Evolutionary conservation across 2,113 vertebrate genomes (phyloP).

Genomic region (Thryonomys swinderianus): DNA sequence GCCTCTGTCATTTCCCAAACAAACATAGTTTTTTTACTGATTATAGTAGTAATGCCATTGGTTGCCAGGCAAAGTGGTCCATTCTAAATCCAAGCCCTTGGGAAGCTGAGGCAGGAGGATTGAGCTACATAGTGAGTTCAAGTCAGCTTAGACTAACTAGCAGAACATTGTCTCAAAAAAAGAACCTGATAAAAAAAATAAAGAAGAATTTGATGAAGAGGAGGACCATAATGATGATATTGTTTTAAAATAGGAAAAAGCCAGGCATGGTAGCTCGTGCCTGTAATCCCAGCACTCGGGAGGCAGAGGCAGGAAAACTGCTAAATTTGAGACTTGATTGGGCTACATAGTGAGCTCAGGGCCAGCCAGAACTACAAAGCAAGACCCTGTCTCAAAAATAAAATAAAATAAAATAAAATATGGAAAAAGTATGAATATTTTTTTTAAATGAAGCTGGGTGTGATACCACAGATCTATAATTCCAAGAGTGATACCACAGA

Average conservation of each 20-base stretch:
- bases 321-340: too few species aligned
- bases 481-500: too few species aligned
- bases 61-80: neutral
- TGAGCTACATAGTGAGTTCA: neutral
- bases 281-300: too few species aligned
- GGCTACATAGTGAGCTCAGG: too few species aligned
- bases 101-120: neutral
- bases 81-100: neutral
- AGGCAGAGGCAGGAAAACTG: too few species aligned
- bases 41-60: neutral
- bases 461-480: neutral
- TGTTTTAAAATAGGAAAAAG: neutral
- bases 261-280: too few species aligned
- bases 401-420: too few species aligned
- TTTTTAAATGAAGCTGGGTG: neutral
- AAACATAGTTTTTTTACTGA: neutral
- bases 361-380: too few species aligned
- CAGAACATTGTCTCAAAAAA: neutral
- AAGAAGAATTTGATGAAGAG: neutral
- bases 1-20: constrained; percentile 19
- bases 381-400: too few species aligned
- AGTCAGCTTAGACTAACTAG: neutral
- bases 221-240: neutral
- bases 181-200: neutral
- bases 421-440: too few species aligned